phyloP scores from a whole-genome alignment of 2,113 vertebrate genomes.

The Hippocampus zosterae region DNA sequence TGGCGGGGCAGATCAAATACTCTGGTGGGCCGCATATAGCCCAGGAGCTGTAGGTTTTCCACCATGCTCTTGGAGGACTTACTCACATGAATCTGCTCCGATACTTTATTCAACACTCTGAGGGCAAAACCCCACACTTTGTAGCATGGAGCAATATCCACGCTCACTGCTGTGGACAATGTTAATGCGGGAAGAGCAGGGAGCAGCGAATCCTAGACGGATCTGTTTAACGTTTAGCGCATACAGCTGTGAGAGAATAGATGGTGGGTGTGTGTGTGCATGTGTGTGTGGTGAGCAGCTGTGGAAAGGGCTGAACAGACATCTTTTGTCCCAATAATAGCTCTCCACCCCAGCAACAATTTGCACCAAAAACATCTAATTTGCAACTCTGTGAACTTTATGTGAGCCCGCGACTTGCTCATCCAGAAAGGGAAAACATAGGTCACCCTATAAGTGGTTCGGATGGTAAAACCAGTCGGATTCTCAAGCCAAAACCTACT shows the following conservation, averaged over 20 bases:
- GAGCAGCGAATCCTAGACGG: constrained; percentile 41
- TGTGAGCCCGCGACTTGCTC: constrained; percentile 18
- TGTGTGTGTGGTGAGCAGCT: constrained; percentile 58
- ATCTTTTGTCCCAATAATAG: constrained; percentile 69
- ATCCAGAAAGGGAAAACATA: constrained; percentile 18
- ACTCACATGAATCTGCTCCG: constrained; percentile 14
- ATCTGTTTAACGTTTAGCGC: constrained; percentile 22
- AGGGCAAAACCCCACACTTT: constrained; percentile 15
- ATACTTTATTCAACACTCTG: constrained; percentile 33
- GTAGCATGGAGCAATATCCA: constrained; percentile 15
- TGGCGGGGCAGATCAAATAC: neutral
- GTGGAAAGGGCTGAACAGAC: constrained; percentile 69
- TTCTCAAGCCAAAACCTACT: constrained; percentile 14
- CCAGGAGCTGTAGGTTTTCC: neutral
- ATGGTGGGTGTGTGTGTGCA: constrained; percentile 39
- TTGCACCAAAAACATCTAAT: constrained; percentile 34
- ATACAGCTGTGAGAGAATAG: constrained; percentile 58
- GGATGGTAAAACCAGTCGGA: constrained; percentile 24
- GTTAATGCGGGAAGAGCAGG: constrained; percentile 36
- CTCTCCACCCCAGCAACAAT: constrained; percentile 49
- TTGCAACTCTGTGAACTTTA: constrained; percentile 32
- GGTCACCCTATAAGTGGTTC: constrained; percentile 1
- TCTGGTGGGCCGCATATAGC: neutral
- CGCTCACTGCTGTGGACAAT: constrained; percentile 13
- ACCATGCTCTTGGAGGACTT: constrained; percentile 26